Evolutionary conservation across 1,140 invertebrate genomes (phyloP).

Genomic region (Bombus superbus): DNA sequence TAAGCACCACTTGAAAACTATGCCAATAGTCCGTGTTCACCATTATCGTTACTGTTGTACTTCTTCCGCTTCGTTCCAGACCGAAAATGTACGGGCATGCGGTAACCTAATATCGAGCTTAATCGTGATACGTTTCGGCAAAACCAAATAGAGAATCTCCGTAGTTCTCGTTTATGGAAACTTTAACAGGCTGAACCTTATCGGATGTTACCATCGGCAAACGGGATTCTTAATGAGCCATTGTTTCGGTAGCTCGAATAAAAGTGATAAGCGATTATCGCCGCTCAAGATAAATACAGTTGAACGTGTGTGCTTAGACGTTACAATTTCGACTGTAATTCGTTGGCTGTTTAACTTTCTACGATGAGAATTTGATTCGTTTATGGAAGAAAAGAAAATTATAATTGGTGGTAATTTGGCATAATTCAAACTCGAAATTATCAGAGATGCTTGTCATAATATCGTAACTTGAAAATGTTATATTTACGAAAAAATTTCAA

Average conservation of each 20-base stretch:
- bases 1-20: slow-evolving; percentile 64
- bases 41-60: slow-evolving; percentile 62
- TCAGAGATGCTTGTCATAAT: too few species aligned
- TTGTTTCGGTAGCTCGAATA: neutral
- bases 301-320: too few species aligned
- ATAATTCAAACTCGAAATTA: too few species aligned
- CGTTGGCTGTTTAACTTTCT: neutral
- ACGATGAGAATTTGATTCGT: neutral
- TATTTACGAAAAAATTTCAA: too few species aligned
- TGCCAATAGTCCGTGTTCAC: slow-evolving; percentile 67
- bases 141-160: slow-evolving; percentile 4
- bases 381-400: neutral
- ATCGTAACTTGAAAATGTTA: too few species aligned
- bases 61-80: slow-evolving; percentile 52
- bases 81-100: slow-evolving; percentile 22
- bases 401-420: too few species aligned
- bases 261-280: slow-evolving; percentile 1
- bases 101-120: slow-evolving; percentile 50
- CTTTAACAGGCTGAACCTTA: slow-evolving; percentile 15
- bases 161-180: neutral
- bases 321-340: neutral
- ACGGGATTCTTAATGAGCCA: slow-evolving; percentile 3
- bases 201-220: slow-evolving; percentile 5
- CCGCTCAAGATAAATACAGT: neutral
- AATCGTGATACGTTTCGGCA: slow-evolving; percentile 36